phyloP scores from a whole-genome alignment of 2,888 invertebrate genomes.

The Abrostola triplasia region DNA sequence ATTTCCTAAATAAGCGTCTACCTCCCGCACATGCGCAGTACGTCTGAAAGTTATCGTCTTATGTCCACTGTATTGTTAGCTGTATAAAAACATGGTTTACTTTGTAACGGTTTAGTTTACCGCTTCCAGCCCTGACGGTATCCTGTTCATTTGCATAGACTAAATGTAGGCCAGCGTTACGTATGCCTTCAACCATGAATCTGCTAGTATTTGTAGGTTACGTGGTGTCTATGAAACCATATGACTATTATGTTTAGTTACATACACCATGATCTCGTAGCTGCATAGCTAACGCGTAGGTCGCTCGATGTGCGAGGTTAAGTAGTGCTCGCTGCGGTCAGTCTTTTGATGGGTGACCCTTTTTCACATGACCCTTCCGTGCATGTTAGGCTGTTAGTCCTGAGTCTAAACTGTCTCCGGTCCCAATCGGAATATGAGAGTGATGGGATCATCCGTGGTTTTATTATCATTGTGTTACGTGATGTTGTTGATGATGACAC shows the following conservation, averaged over 20 bases:
- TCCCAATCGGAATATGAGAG: too few relatives aligned
- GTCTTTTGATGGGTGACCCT: too few relatives aligned
- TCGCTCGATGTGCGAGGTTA: too few relatives aligned
- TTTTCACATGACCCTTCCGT: too few relatives aligned
- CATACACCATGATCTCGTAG: background rate
- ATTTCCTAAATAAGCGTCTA: background rate
- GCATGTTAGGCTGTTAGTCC: too few relatives aligned
- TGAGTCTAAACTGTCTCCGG: too few relatives aligned
- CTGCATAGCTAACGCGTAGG: too few relatives aligned
- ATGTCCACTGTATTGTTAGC: conserved; percentile 35
- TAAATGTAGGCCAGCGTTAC: conserved; percentile 70
- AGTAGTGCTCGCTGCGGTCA: too few relatives aligned
- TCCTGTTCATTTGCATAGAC: conserved; percentile 70
- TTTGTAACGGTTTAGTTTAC: conserved; percentile 59
- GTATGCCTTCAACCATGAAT: conserved; percentile 55
- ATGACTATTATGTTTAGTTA: background rate
- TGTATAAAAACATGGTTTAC: conserved; percentile 51
- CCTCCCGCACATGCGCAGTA: conserved; percentile 18
- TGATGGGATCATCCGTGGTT: too few relatives aligned
- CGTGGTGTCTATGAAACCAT: conserved; percentile 21
- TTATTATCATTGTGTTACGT: too few relatives aligned
- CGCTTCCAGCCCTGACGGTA: conserved; percentile 63
- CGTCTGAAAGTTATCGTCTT: conserved; percentile 14
- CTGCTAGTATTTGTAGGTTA: conserved; percentile 34
- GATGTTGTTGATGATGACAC: too few relatives aligned